Percentiles rank a stretch among this genome's conserved stretches.
These are phyloP conservation scores for Dasyurus viverrinus DNA, from an alignment of 2,113 vertebrate species.

Conservation along the genomic window DNA sequence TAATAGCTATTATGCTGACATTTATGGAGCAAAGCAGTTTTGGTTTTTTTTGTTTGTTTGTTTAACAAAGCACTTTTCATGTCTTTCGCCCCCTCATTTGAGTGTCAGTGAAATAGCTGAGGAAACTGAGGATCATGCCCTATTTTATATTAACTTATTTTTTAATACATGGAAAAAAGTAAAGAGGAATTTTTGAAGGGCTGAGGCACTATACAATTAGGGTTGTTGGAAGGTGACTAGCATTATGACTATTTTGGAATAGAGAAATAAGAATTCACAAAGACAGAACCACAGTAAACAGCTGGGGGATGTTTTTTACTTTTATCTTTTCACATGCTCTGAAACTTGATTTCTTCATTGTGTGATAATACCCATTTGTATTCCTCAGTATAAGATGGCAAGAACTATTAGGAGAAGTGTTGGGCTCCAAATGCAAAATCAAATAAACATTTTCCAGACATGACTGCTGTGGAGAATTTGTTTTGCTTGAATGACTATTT, in stretches of 20 bases:
- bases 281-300: conserved; percentile 31
- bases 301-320: conserved; percentile 17
- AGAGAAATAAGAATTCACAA: conserved; percentile 27
- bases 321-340: conserved; percentile 26
- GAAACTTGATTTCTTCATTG: conserved; percentile 42
- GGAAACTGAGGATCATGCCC: conserved; percentile 12
- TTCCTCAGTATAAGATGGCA: neutral
- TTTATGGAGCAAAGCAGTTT: neutral
- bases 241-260: conserved; percentile 41
- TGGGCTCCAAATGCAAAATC: neutral
- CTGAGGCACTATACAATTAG: conserved; percentile 9
- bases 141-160: conserved; percentile 11
- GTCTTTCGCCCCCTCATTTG: neutral
- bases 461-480: neutral
- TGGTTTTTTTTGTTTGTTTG: no score
- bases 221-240: conserved; percentile 22
- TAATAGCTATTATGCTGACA: conserved; percentile 24
- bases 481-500: neutral
- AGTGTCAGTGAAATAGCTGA: conserved; percentile 38
- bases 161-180: conserved; percentile 28
- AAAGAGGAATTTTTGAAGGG: neutral
- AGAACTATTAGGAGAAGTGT: no score
- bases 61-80: conserved; percentile 17
- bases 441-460: neutral
- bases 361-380: conserved; percentile 36